phyloP scores from a whole-genome alignment of 92 coral and sea anemone genomes.

The Umimayanthus chanpuru region DNA sequence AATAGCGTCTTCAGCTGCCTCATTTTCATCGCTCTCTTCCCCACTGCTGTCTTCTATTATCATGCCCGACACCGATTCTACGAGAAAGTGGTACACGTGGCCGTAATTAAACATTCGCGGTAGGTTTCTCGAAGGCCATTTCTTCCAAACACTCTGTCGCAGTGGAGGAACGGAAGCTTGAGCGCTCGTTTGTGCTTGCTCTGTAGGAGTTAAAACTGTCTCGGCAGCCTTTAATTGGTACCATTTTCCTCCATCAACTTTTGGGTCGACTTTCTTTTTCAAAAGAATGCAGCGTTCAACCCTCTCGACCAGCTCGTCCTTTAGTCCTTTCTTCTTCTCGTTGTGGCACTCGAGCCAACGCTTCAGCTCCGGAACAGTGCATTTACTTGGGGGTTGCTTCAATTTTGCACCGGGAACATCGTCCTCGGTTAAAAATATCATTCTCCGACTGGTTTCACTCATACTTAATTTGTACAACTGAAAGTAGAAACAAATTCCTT shows the following conservation, averaged over 20 bases:
- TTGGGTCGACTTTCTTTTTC: slow-evolving; percentile 32
- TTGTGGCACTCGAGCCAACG: slow-evolving; percentile 25
- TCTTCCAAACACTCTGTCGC: slow-evolving; percentile 18
- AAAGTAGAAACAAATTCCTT: neutral
- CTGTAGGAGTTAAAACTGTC: neutral
- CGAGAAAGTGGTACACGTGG: slow-evolving; percentile 14
- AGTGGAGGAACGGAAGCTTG: slow-evolving; percentile 3
- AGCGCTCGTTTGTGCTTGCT: neutral
- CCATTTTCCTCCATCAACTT: slow-evolving; percentile 41
- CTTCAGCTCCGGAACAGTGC: slow-evolving; percentile 21
- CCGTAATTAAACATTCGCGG: slow-evolving; percentile 36
- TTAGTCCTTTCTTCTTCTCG: slow-evolving; percentile 15
- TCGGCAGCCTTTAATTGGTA: slow-evolving; percentile 22
- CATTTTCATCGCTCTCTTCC: slow-evolving; percentile 13
- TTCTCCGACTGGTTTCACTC: slow-evolving; percentile 1
- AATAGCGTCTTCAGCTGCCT: neutral
- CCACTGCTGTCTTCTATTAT: slow-evolving; percentile 14
- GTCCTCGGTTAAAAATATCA: neutral
- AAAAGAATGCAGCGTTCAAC: slow-evolving; percentile 3
- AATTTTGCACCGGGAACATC: slow-evolving; percentile 32
- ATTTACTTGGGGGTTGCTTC: neutral
- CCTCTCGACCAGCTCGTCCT: slow-evolving; percentile 12
- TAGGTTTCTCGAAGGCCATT: slow-evolving; percentile 34
- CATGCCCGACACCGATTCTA: neutral
- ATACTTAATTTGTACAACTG: neutral